Base-by-base conservation (phyloP, 2,888 invertebrate genomes). In the Apeira syringaria region DNA sequence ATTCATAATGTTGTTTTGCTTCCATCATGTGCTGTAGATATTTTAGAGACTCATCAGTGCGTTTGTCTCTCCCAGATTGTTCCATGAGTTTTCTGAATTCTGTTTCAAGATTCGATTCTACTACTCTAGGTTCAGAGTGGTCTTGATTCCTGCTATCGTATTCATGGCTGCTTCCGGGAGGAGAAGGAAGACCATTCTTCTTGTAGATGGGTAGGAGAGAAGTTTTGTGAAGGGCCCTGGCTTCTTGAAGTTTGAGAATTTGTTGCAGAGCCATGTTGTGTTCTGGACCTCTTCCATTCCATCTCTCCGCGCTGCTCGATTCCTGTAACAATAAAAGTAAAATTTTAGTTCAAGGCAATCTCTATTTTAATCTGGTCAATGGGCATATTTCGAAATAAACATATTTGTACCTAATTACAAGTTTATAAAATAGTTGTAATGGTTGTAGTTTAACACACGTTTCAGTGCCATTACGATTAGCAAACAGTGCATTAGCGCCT, bases 191-290 rank as follows among this genome's bases (percentile, higher is more conserved):
- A 47, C 84, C 78, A 63, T 84, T 80, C 66, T 87, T 80, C 65
- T 85, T 83, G 79, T 87, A 83, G 52, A 90, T 71, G 1, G 87
- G 84, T 30, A 92, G 63, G 76, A 90, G 71, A 74, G 91, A 80
- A 75, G 91, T 83, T 90, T 93, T 86, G 74, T 88, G 85, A 7
- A 86, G 72, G 61, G 96, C 94, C 78, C 96, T 93, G 50, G 97
- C 97, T 91, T 97, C 97, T 69, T 95, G 95, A 68, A 97, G 96
- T 66, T 97, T 93, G 66, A 97, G 93, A 80, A 98, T 97, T 88
- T 98, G 97, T 80, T 97, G 97, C 59, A 98, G 92, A 61, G 97
- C 96, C 87, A 97, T 92, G 74, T 95, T 95, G 91, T 98, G 97
- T 87, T 98, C 97, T 78, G 97, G 95, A 64, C 94, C 95, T 76